Evolutionary conservation across 2,797 vertebrate species (phyloP).

Genomic region (Silurus lanzhouensis): DNA sequence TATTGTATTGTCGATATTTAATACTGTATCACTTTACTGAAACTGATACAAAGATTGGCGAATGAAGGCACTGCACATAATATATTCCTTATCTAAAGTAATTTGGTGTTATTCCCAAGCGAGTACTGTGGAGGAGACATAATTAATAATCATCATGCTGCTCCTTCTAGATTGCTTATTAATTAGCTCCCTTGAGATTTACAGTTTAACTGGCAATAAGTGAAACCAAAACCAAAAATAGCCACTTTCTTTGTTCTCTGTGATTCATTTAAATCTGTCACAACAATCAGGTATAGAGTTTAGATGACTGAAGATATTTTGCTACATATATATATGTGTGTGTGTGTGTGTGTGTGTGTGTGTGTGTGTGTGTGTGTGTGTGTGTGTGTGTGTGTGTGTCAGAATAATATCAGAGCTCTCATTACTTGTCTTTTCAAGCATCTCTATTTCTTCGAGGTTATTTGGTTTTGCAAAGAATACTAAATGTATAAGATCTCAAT

Average conservation of each 20-base stretch:
- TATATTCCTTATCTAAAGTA: constrained; percentile 21
- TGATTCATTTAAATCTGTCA: constrained; percentile 16
- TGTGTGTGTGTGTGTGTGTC: background rate
- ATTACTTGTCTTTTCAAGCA: background rate
- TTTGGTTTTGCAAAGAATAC: background rate
- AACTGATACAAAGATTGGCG: constrained; percentile 24
- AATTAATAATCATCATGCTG: constrained; percentile 40
- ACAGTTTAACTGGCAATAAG: constrained; percentile 34
- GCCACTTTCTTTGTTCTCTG: constrained; percentile 10
- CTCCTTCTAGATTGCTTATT: constrained; percentile 42
- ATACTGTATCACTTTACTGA: constrained; percentile 30
- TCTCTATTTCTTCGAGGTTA: background rate
- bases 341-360: background rate
- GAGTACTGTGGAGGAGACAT: constrained; percentile 28
- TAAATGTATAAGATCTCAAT: constrained; percentile 16
- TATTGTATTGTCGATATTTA: constrained; percentile 20
- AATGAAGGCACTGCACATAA: constrained; percentile 29
- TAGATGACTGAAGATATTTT: background rate
- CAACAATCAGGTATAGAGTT: background rate
- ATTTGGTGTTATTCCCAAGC: constrained; percentile 30
- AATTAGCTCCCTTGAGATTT: constrained; percentile 42
- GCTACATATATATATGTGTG: too few species aligned
- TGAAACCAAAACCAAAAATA: constrained; percentile 24
- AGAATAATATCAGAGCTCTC: background rate
- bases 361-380: background rate